Conservation (phyloP, 2,113 vertebrate genomes). For the Myiozetetes cayanensis region DNA sequence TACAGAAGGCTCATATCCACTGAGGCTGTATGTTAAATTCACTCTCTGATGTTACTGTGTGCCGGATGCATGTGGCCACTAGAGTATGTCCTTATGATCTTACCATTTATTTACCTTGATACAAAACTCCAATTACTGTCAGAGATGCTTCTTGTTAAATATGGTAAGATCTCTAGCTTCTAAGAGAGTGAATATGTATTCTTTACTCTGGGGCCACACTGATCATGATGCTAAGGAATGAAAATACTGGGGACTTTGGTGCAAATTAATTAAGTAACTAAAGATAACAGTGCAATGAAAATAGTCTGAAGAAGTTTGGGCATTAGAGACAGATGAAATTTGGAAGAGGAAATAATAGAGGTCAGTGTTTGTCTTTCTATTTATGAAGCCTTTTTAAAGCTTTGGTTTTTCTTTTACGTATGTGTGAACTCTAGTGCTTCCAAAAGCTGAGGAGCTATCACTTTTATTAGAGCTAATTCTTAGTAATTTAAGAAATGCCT, state of each 20-base stretch:
- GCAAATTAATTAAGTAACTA: constrained; percentile 77
- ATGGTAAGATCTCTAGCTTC: constrained; percentile 70
- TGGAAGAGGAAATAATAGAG: neutral
- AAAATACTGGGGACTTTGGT: constrained; percentile 61
- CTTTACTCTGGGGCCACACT: constrained; percentile 68
- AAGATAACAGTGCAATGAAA: constrained; percentile 60
- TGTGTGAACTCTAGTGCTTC: neutral
- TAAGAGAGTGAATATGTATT: constrained; percentile 69
- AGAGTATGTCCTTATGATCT: constrained; percentile 77
- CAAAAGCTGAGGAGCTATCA: neutral
- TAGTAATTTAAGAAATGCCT: neutral
- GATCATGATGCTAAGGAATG: constrained; percentile 49
- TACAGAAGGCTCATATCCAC: constrained; percentile 73
- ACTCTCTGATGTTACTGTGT: constrained; percentile 79
- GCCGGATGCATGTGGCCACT: constrained; percentile 71
- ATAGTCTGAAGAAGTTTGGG: constrained; percentile 46
- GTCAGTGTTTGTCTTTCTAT: neutral
- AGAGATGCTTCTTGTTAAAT: constrained; percentile 78
- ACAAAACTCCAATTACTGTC: constrained; percentile 78
- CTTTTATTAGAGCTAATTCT: neutral
- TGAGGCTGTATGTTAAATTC: constrained; percentile 77
- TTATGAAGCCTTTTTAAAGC: neutral
- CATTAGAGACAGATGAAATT: constrained; percentile 53
- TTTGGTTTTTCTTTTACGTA: neutral
- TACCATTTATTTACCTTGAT: constrained; percentile 80